A percentile compares a stretch with the other conserved stretches of the same genome.
Evolutionary conservation across 2,797 vertebrate species (phyloP).

Genomic region (Sebastes nivosus): DNA sequence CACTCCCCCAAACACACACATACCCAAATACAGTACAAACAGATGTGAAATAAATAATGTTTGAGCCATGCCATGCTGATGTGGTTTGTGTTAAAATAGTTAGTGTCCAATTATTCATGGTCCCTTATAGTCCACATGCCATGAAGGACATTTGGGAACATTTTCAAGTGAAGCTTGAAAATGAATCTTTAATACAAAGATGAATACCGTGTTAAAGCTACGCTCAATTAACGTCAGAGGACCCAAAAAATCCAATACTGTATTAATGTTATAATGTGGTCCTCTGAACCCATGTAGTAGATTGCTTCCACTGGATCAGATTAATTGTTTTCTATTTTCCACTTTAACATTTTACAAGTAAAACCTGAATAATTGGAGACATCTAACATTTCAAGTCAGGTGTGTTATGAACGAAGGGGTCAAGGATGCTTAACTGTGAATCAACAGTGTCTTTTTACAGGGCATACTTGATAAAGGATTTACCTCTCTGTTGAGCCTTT

Average conservation of each 20-base stretch:
- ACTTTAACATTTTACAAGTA: slow-evolving; percentile 18
- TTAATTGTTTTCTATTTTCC: slow-evolving; percentile 10
- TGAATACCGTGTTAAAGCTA: slow-evolving; percentile 17
- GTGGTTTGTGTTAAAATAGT: slow-evolving; percentile 23
- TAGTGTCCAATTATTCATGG: slow-evolving; percentile 64
- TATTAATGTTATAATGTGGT: slow-evolving; percentile 15
- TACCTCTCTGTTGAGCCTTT: slow-evolving; percentile 82
- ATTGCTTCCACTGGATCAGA: slow-evolving; percentile 34
- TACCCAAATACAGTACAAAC: not conserved
- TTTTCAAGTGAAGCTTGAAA: not conserved
- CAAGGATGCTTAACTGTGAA: slow-evolving; percentile 64
- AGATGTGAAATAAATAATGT: not conserved
- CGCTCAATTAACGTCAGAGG: slow-evolving; percentile 24
- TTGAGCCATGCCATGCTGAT: slow-evolving; percentile 48
- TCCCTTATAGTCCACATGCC: slow-evolving; percentile 1
- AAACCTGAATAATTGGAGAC: slow-evolving; percentile 69
- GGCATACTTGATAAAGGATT: slow-evolving; percentile 75
- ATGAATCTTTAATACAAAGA: slow-evolving; percentile 11
- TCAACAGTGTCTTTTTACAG: slow-evolving; percentile 53
- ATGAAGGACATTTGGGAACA: not conserved
- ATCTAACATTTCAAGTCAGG: slow-evolving; percentile 43
- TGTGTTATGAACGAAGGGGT: slow-evolving; percentile 52
- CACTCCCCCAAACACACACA: not conserved
- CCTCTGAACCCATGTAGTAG: slow-evolving; percentile 26
- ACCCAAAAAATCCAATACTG: not conserved